Conservation (phyloP, 1,140 invertebrate species). For the Caenorhabditis brenneri region DNA sequence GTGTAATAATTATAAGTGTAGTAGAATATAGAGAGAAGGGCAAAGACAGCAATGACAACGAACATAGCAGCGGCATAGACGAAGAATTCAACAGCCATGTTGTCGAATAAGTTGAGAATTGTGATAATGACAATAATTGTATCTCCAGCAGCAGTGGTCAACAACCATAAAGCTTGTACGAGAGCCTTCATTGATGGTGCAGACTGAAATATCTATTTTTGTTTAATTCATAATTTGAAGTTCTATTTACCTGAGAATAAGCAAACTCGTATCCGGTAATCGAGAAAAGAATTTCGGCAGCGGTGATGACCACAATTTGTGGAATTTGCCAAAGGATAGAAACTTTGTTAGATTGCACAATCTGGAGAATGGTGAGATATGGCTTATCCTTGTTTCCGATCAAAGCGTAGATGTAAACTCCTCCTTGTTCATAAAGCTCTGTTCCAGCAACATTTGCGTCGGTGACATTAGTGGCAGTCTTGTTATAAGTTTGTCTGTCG, state of each 20-base stretch:
- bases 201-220: constrained; percentile 65
- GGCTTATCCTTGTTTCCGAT: background rate
- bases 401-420: constrained; percentile 47
- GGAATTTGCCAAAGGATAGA: constrained; percentile 69
- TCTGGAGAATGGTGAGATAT: constrained; percentile 71
- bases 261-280: constrained; percentile 69
- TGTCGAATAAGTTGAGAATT: constrained; percentile 76
- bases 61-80: constrained; percentile 53
- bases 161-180: constrained; percentile 84
- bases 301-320: constrained; percentile 68
- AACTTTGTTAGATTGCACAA: constrained; percentile 72
- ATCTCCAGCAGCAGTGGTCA: constrained; percentile 89
- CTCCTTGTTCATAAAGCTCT: constrained; percentile 48
- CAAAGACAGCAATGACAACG: constrained; percentile 53
- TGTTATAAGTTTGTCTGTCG: constrained; percentile 9
- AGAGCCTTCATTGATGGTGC: constrained; percentile 75
- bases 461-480: background rate
- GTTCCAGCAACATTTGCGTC: background rate
- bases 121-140: constrained; percentile 86
- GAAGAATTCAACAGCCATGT: constrained; percentile 73
- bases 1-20: constrained; percentile 59
- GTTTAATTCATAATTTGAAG: background rate
- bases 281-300: constrained; percentile 69
- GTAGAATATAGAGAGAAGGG: constrained; percentile 56
- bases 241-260: constrained; percentile 71